Percentiles rank a stretch among this genome's conserved stretches.
Evolutionary conservation across 2,113 vertebrate genomes (phyloP).

Genomic region (Lonchura striata): DNA sequence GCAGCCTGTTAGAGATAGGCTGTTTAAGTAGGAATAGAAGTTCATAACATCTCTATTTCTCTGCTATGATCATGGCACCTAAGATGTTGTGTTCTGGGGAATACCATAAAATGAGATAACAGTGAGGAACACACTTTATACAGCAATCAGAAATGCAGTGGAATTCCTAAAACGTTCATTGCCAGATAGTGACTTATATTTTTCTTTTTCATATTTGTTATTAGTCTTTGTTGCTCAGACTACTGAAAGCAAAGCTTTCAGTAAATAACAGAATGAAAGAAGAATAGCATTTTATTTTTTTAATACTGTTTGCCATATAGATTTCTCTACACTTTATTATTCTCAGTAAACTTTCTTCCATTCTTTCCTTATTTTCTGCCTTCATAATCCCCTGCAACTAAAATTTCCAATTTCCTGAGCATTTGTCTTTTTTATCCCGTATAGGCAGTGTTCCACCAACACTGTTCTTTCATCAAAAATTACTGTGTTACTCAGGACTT

Average conservation of each 20-base stretch:
- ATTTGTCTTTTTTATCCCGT: background rate
- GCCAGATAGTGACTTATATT: background rate
- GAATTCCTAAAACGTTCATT: background rate
- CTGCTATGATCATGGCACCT: slow-evolving; percentile 18
- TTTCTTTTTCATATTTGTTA: background rate
- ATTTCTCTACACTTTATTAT: background rate
- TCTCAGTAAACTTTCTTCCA: background rate
- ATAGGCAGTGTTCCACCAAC: background rate
- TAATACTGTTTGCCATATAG: background rate
- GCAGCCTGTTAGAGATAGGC: background rate
- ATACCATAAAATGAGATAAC: slow-evolving; percentile 2
- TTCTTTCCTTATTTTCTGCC: background rate
- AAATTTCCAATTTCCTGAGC: background rate
- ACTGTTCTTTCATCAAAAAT: background rate
- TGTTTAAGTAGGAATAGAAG: slow-evolving; percentile 41
- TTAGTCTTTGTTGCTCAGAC: background rate
- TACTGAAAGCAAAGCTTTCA: background rate
- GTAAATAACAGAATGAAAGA: background rate
- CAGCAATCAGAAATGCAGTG: background rate
- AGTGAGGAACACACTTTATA: background rate
- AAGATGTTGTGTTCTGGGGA: background rate
- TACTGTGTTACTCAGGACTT: background rate
- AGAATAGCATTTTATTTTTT: background rate
- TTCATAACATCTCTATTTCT: slow-evolving; percentile 24
- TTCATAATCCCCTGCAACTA: background rate